Conservation (phyloP, 2,797 vertebrate species). For the Darevskia mixta region DNA sequence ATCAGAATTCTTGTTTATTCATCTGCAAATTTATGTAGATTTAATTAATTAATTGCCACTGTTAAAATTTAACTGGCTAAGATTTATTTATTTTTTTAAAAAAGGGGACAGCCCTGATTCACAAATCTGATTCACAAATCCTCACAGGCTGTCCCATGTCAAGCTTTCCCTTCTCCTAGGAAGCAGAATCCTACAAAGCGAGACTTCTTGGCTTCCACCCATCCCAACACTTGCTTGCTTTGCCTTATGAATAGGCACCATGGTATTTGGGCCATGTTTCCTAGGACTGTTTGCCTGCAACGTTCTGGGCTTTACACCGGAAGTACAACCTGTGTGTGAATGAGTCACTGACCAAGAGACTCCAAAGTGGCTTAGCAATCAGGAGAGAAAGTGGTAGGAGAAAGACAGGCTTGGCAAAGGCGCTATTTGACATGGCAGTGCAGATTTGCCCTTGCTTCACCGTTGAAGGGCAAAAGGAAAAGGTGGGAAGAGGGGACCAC, state of each 20-base stretch:
- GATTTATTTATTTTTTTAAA: background rate
- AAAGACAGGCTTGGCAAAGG: background rate
- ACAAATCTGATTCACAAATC: background rate
- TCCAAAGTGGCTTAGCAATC: too few species aligned
- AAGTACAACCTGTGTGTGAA: slow-evolving; percentile 52
- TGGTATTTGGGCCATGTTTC: slow-evolving; percentile 54
- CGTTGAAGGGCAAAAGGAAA: background rate
- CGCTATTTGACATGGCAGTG: background rate
- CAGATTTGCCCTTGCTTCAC: background rate
- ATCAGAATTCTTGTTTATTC: background rate
- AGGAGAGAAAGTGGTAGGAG: background rate
- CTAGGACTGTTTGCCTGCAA: slow-evolving; percentile 61
- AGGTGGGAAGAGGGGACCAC: background rate
- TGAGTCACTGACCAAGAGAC: slow-evolving; percentile 46
- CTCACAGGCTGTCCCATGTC: too few species aligned
- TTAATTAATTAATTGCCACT: background rate
- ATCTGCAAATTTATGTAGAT: background rate
- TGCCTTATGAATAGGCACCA: slow-evolving; percentile 50
- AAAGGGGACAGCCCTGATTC: background rate
- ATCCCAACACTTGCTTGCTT: background rate
- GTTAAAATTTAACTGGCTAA: background rate
- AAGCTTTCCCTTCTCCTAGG: background rate
- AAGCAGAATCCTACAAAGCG: background rate
- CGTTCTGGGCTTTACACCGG: slow-evolving; percentile 54
- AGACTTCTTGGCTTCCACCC: slow-evolving; percentile 23